Base-by-base conservation (phyloP, 2,797 vertebrate genomes). In the Helostoma temminkii region DNA sequence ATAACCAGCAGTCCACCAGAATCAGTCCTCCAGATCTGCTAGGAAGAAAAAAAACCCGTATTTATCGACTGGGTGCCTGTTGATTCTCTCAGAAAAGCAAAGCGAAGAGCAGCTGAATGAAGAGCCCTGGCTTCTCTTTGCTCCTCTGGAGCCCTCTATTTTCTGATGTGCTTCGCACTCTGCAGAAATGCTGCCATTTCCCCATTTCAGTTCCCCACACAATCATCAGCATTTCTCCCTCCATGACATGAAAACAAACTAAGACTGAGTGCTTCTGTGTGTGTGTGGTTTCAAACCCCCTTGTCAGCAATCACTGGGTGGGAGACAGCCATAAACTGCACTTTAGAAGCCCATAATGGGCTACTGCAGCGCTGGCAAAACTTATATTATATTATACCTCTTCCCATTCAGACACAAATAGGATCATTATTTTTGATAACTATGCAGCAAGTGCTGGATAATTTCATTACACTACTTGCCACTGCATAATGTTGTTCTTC, bases 361-460 rank as follows among this genome's bases (percentile, higher is more conserved):
- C 74, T 18, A 67, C 78, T 88, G 88, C 90, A 91, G 86, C 9
- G 34, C 82, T 63, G 71, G 89, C 85, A 88, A 87, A 88, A 85
- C 83, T 85, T 91, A 70, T 87, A 90, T 89, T 76, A 82, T 81
- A 82, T 87, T 82, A 88, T 76, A 66, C 79, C 75, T 74, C 80
- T 79, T 81, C 75, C 87, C 69, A 87, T 88, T 87, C 77, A 73
- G 74, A 80, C 82, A 73, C 80, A 88, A 90, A 92, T 86, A 79
- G 84, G 83, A 90, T 90, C 88, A 89, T 93, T 90, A 91, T 90
- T 91, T 91, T 82, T 83, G 74, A 90, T 91, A 91, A 89, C 83
- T 84, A 85, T 78, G 72, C 66, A 68, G 75, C 75, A 63, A 89
- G 78, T 65, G 67, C 72, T 50, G 71, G 80, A 82, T 92, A 71